Base-by-base conservation (phyloP, 2,888 invertebrate species). In the Drosophila affinis region DNA sequence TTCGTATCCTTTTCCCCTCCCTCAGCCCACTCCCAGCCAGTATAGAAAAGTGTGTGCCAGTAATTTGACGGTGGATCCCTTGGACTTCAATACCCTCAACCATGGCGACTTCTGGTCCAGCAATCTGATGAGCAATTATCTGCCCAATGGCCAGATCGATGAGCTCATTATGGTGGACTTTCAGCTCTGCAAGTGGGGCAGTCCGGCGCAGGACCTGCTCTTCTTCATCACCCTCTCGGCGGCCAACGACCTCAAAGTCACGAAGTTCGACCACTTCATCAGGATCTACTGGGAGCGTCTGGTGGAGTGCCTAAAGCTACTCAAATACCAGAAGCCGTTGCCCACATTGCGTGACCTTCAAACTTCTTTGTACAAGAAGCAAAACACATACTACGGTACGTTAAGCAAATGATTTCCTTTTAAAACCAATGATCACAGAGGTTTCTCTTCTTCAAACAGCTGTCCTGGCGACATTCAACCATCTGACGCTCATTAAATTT, bases 51-150 rank as follows among this genome's bases (percentile, higher is more conserved):
- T 76, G 47, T 62, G 68, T 7, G 3, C 54, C 2, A 64, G 53
- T 34, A 61, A 79, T 10, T 5, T 83, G 7, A 59, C 79, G 0
- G 52, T 55, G 4, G 74, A 87, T 61, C 55, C 78, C 0, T 29
- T 62, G 14, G 76, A 75, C 0, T 90, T 91, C 18, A 88, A 88
- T 68, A 90, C 90, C 0, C 65, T 91, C 0, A 90, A 73, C 48
- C 91, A 91, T 70, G 90, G 91, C 0, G 91, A 91, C 62, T 90
- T 88, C 60, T 91, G 91, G 91, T 83, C 88, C 3, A 91, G 91
- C 48, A 91, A 91, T 39, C 76, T 91, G 0, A 91, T 91, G 91
- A 88, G 84, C 55, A 81, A 82, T 12, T 85, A 90, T 65, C 58
- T 77, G 4, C 54, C 77, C 0, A 46, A 72, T 44, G 88, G 85